Percentiles rank a stretch among this genome's conserved stretches.
Conservation (phyloP, 2,113 vertebrate species). For the Spermophilus dauricus region DNA sequence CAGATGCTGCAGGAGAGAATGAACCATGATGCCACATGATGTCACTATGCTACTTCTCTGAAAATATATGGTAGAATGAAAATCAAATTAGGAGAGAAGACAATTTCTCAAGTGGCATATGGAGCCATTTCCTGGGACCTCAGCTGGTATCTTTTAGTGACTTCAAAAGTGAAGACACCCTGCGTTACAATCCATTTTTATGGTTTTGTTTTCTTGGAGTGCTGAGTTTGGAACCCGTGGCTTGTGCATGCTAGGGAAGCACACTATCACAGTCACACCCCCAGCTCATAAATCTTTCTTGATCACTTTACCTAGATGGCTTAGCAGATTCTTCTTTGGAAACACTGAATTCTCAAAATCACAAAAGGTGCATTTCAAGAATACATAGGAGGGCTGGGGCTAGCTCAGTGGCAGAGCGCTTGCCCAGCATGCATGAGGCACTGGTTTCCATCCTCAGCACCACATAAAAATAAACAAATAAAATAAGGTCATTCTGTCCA, state of each 20-base stretch:
- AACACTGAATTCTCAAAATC: neutral
- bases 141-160: neutral
- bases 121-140: neutral
- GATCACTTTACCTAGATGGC: neutral
- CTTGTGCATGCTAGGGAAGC: neutral
- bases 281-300: neutral
- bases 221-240: neutral
- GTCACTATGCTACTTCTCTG: neutral
- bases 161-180: neutral
- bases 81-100: neutral
- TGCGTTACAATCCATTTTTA: neutral
- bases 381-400: neutral
- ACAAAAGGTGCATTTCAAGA: neutral
- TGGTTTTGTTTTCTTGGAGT: neutral
- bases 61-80: neutral
- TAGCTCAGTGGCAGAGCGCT: too few relatives aligned
- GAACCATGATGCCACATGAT: neutral
- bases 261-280: neutral
- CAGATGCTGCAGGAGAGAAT: neutral
- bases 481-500: too few relatives aligned
- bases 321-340: neutral
- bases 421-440: too few relatives aligned
- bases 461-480: too few relatives aligned
- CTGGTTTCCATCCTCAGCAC: too few relatives aligned
- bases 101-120: neutral